These are phyloP conservation scores for Plebejus anna DNA, from an alignment of 2,888 invertebrate genomes.

Conservation along the genomic window DNA sequence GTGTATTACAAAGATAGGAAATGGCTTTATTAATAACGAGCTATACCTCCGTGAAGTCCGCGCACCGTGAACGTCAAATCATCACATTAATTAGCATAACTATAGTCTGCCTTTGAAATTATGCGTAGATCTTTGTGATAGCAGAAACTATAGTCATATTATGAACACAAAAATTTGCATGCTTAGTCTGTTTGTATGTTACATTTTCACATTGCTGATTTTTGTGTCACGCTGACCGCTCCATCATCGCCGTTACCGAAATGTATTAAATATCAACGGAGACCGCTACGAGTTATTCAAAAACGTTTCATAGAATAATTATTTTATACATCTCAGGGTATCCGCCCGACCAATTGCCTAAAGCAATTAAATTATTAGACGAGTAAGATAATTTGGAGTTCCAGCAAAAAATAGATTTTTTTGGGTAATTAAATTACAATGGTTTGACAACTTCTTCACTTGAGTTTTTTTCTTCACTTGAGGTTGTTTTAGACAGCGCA, in stretches of 20 bases:
- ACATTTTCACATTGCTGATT: background rate
- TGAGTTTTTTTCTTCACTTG: no score
- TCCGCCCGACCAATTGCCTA: no score
- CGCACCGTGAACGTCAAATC: constrained; percentile 37
- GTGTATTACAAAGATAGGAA: constrained; percentile 73
- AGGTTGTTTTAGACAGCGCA: no score
- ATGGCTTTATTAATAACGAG: constrained; percentile 61
- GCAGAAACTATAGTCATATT: background rate
- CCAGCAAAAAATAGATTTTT: no score
- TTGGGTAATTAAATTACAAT: no score
- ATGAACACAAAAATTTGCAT: no score
- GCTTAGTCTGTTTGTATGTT: background rate
- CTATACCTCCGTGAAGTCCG: constrained; percentile 32
- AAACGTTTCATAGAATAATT: background rate
- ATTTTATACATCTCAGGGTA: no score
- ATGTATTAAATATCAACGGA: background rate
- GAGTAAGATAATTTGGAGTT: no score
- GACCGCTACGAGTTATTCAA: background rate
- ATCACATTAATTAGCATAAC: constrained; percentile 32
- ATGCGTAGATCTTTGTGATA: constrained; percentile 7
- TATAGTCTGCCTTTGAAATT: constrained; percentile 13
- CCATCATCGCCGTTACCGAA: background rate
- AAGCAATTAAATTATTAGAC: no score
- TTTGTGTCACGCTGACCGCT: background rate
- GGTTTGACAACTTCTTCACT: no score